Evolutionary conservation across 2,797 vertebrate species (phyloP).

Genomic region (Silurus aristotelis): DNA sequence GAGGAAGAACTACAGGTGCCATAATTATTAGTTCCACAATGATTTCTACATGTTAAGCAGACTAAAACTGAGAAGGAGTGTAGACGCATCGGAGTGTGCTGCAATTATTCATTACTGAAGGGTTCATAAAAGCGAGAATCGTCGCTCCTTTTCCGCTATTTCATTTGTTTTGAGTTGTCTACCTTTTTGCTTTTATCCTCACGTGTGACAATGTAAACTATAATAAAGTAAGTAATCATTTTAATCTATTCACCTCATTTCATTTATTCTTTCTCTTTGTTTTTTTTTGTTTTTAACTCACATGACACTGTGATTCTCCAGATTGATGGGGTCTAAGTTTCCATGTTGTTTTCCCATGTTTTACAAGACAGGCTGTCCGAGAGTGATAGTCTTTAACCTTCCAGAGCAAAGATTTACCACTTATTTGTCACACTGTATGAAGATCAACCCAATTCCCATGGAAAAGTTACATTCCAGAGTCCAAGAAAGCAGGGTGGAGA

Average conservation of each 20-base stretch:
- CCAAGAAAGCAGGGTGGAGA: background rate
- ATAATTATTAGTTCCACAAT: background rate
- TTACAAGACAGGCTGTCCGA: slow-evolving; percentile 20
- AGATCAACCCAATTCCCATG: slow-evolving; percentile 35
- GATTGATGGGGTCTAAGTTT: slow-evolving; percentile 33
- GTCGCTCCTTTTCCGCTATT: background rate
- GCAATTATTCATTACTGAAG: background rate
- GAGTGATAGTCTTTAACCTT: slow-evolving; percentile 27
- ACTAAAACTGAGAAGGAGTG: background rate
- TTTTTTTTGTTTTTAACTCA: background rate
- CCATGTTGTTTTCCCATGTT: slow-evolving; percentile 46
- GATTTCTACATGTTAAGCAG: background rate
- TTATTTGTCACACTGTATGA: slow-evolving; percentile 4
- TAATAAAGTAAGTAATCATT: too few relatives aligned
- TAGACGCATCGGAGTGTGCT: background rate
- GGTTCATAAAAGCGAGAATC: too few relatives aligned
- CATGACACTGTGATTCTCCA: background rate
- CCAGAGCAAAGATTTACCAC: background rate
- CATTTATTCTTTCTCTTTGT: background rate
- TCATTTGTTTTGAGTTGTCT: too few relatives aligned
- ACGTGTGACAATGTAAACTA: too few relatives aligned
- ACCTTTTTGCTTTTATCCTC: too few relatives aligned
- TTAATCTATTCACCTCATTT: background rate
- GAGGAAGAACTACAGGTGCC: background rate
- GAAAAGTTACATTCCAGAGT: slow-evolving; percentile 9